Evolutionary conservation across 2,113 vertebrate genomes (phyloP).

Genomic region (Chionomys nivalis): DNA sequence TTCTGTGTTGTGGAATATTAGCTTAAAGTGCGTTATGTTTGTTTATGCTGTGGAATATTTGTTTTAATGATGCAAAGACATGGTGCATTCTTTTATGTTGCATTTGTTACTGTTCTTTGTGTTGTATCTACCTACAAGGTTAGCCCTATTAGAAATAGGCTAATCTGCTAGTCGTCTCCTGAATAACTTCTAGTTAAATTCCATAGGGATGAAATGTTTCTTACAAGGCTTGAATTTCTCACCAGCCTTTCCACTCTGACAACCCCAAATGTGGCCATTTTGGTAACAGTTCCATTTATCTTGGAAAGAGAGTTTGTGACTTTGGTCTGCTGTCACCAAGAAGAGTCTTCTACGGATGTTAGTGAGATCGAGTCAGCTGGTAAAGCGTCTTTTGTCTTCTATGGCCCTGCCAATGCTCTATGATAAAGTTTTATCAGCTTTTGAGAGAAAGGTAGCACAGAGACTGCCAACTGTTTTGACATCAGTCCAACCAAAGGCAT

Average conservation of each 20-base stretch:
- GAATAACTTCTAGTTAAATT: slow-evolving; percentile 17
- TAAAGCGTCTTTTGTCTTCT: slow-evolving; percentile 4
- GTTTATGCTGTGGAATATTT: no score
- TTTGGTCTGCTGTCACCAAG: background rate
- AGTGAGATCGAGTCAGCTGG: slow-evolving; percentile 42
- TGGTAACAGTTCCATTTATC: background rate
- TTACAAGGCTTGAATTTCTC: background rate
- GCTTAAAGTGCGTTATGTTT: no score
- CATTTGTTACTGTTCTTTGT: background rate
- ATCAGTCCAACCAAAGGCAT: slow-evolving; percentile 13
- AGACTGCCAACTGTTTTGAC: background rate
- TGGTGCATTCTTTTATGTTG: no score
- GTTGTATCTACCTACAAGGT: background rate
- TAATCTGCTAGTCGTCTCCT: background rate
- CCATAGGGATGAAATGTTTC: background rate
- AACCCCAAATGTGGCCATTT: background rate
- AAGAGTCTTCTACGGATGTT: slow-evolving; percentile 41
- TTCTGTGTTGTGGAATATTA: no score
- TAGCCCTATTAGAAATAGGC: background rate
- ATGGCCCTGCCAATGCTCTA: background rate
- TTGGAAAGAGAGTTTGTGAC: slow-evolving; percentile 4
- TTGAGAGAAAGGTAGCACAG: background rate
- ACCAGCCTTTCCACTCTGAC: background rate
- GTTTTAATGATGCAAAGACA: no score
- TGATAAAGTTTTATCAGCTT: slow-evolving; percentile 24